phyloP scores from a whole-genome alignment of 2,888 invertebrate species.

The Siphonodentalium dalli region DNA sequence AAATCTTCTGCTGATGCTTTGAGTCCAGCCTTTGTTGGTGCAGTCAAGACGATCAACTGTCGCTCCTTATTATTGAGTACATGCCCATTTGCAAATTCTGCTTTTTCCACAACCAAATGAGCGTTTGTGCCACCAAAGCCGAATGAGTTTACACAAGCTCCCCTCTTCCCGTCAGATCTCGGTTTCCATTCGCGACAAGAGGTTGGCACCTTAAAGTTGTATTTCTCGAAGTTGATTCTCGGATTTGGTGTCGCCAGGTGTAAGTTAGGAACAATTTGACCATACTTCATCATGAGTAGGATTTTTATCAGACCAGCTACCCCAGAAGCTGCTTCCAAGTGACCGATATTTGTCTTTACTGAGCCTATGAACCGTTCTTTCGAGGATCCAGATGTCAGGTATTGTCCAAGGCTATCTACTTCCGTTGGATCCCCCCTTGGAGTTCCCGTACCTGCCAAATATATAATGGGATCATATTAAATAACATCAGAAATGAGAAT shows the following conservation, averaged over 20 bases:
- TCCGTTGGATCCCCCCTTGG: constrained; percentile 46
- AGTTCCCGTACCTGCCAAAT: constrained; percentile 45
- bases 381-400: constrained; percentile 20
- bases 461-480: neutral
- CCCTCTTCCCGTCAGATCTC: neutral
- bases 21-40: neutral
- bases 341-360: constrained; percentile 44
- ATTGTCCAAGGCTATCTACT: constrained; percentile 33
- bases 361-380: constrained; percentile 33
- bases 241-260: constrained; percentile 30
- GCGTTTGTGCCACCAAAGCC: constrained; percentile 41
- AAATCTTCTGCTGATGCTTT: neutral
- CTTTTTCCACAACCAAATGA: constrained; percentile 30
- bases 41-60: constrained; percentile 21
- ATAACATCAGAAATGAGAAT: too few species aligned
- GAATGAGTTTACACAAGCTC: constrained; percentile 34
- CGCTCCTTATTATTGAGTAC: too few species aligned
- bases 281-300: constrained; percentile 37
- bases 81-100: neutral
- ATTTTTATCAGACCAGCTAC: constrained; percentile 41
- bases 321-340: constrained; percentile 40
- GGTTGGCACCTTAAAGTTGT: constrained; percentile 29
- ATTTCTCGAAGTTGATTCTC: constrained; percentile 24
- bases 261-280: constrained; percentile 35
- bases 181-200: constrained; percentile 16